phyloP scores from a whole-genome alignment of 2,888 invertebrate species.

The Eilema depressum region DNA sequence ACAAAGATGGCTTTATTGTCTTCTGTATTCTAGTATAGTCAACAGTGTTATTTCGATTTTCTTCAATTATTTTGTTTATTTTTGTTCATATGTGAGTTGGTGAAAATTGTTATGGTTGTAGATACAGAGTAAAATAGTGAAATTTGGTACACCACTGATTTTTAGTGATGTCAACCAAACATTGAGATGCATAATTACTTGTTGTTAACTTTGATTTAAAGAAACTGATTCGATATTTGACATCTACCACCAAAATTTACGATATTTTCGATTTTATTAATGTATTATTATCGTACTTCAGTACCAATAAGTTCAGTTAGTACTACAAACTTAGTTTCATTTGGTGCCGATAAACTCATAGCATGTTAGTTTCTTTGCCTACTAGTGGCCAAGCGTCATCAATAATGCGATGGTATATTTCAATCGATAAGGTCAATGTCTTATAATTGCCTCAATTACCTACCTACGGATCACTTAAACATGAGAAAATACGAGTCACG shows the following conservation, averaged over 20 bases:
- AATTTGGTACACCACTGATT: neutral
- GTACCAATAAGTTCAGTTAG: neutral
- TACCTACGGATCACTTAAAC: neutral
- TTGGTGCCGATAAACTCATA: neutral
- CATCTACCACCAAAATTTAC: neutral
- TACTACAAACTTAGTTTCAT: neutral
- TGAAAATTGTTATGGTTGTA: neutral
- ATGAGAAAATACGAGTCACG: neutral
- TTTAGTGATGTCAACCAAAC: neutral
- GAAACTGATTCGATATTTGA: too few relatives aligned
- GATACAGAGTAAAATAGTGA: neutral
- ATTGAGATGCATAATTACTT: neutral
- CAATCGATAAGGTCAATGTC: conserved; percentile 7
- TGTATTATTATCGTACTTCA: neutral
- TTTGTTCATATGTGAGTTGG: neutral
- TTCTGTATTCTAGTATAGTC: conserved; percentile 33
- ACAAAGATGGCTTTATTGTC: conserved; percentile 54
- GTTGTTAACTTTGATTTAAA: too few relatives aligned
- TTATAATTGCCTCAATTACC: conserved; percentile 8
- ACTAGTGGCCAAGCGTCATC: neutral
- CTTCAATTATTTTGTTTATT: conserved; percentile 24
- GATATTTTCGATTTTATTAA: neutral
- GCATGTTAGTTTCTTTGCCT: neutral
- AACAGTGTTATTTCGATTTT: conserved; percentile 18
- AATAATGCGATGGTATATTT: neutral